Conservation (phyloP, 1,140 invertebrate species). For the Diorhabda carinulata region DNA sequence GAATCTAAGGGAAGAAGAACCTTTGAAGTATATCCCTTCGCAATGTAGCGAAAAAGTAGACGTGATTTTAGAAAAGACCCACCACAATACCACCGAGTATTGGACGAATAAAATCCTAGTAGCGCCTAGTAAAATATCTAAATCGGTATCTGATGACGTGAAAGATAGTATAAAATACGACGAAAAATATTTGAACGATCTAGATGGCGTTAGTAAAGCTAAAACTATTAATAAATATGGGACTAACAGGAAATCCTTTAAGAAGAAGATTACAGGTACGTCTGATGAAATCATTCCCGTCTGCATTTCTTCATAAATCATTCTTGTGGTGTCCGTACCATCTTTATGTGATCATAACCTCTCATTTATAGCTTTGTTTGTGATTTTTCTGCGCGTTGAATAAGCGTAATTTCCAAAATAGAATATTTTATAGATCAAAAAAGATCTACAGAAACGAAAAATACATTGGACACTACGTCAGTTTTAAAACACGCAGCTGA, state of each 20-base stretch:
- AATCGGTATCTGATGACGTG: slow-evolving; percentile 18
- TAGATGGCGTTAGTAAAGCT: slow-evolving; percentile 24
- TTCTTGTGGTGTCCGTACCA: no score
- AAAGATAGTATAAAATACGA: slow-evolving; percentile 7
- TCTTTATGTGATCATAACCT: neutral
- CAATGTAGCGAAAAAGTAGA: slow-evolving; percentile 19
- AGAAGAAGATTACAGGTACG: neutral
- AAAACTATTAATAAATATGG: neutral
- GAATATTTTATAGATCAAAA: neutral
- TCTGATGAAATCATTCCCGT: neutral
- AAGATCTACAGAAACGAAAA: slow-evolving; percentile 8
- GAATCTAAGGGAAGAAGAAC: slow-evolving; percentile 35
- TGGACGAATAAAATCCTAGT: slow-evolving; percentile 27
- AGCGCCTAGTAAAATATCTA: slow-evolving; percentile 18
- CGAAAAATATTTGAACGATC: slow-evolving; percentile 25
- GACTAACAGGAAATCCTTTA: neutral
- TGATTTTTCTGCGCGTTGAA: neutral
- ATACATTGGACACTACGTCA: slow-evolving; percentile 14
- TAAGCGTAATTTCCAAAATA: neutral
- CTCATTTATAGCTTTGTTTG: neutral
- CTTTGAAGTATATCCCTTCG: slow-evolving; percentile 20
- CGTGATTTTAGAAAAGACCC: slow-evolving; percentile 22
- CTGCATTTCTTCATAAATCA: no score
- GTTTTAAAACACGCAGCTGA: slow-evolving; percentile 25
- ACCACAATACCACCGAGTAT: slow-evolving; percentile 29